Percentiles rank a stretch among this genome's conserved stretches.
Evolutionary conservation across 2,888 invertebrate species (phyloP).

Genomic region (Ypsolopha scabrella): DNA sequence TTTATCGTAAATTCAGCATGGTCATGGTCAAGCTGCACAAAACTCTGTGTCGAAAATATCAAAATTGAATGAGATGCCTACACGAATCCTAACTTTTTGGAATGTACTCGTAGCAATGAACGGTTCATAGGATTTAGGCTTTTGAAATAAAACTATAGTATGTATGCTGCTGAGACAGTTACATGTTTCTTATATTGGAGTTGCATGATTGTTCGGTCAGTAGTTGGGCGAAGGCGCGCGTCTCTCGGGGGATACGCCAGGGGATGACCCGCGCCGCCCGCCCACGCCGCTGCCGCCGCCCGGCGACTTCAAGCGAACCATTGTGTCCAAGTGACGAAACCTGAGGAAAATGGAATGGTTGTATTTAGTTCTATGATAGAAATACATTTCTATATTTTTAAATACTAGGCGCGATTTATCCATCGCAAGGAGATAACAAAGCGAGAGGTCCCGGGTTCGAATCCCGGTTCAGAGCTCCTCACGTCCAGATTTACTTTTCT

Average conservation of each 20-base stretch:
- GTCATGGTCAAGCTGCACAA: too few species aligned
- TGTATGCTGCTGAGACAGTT: too few species aligned
- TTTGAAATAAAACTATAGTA: not conserved
- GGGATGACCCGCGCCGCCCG: conserved; percentile 75
- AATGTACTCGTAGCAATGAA: not conserved
- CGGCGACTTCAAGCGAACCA: conserved; percentile 81
- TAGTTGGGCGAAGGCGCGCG: conserved; percentile 43
- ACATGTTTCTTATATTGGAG: too few species aligned
- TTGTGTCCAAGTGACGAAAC: conserved; percentile 89
- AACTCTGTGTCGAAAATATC: not conserved
- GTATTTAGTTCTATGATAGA: not conserved
- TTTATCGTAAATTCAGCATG: too few species aligned
- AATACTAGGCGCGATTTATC: too few species aligned
- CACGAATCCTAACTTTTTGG: not conserved
- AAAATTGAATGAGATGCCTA: not conserved
- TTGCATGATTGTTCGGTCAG: too few species aligned
- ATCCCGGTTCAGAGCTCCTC: too few species aligned
- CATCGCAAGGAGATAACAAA: too few species aligned
- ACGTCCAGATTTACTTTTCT: too few species aligned
- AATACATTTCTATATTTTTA: too few species aligned
- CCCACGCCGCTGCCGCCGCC: conserved; percentile 71
- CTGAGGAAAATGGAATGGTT: conserved; percentile 40
- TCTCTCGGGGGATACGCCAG: conserved; percentile 78
- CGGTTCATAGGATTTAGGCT: too few species aligned
- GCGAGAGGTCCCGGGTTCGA: too few species aligned